These are phyloP conservation scores for Troides oblongomaculatus DNA, from an alignment of 2,888 invertebrate genomes.

Conservation along the genomic window DNA sequence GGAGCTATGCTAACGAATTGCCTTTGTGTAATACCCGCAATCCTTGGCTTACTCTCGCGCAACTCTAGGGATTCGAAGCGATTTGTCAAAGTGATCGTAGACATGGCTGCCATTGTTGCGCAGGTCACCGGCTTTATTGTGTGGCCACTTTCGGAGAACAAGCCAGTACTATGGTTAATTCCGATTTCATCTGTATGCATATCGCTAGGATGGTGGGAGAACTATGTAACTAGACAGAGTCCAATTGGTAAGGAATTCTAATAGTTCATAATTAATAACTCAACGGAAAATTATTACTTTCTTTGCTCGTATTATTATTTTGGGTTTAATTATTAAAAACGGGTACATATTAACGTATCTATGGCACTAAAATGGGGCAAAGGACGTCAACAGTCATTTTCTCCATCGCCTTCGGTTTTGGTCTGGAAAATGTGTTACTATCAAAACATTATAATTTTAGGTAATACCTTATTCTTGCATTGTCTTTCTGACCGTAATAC, in stretches of 20 bases:
- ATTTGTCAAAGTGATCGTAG: slow-evolving; percentile 88
- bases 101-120: slow-evolving; percentile 91
- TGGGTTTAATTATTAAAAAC: too few relatives aligned
- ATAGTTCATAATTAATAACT: too few relatives aligned
- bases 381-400: too few relatives aligned
- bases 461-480: too few relatives aligned
- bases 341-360: too few relatives aligned
- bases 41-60: slow-evolving; percentile 87
- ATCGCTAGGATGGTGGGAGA: slow-evolving; percentile 99
- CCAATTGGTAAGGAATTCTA: slow-evolving; percentile 82
- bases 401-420: too few relatives aligned
- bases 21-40: slow-evolving; percentile 93
- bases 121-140: slow-evolving; percentile 95
- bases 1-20: slow-evolving; percentile 98
- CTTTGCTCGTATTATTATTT: too few relatives aligned
- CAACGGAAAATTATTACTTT: too few relatives aligned
- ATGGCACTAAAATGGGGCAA: too few relatives aligned
- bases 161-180: slow-evolving; percentile 90
- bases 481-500: too few relatives aligned
- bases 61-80: slow-evolving; percentile 90
- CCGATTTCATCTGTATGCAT: slow-evolving; percentile 91
- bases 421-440: too few relatives aligned
- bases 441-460: too few relatives aligned
- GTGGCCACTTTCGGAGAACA: slow-evolving; percentile 92
- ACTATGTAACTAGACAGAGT: slow-evolving; percentile 93